A percentile compares a stretch with the other conserved stretches of the same genome.
phyloP scores from a whole-genome alignment of 2,797 vertebrate species.

The Chelon auratus region DNA sequence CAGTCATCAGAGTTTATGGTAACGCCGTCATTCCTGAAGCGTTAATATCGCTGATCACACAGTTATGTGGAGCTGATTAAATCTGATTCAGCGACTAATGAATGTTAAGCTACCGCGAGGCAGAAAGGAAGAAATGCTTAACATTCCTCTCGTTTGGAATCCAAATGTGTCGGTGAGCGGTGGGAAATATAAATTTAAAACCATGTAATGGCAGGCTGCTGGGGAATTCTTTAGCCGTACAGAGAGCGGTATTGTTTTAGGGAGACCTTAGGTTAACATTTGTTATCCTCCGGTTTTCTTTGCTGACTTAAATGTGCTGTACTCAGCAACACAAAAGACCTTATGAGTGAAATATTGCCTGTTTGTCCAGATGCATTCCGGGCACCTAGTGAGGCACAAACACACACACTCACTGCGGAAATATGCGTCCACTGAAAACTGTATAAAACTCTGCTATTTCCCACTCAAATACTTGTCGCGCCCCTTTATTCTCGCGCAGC shows the following conservation, averaged over 20 bases:
- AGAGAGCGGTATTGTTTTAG: constrained; percentile 69
- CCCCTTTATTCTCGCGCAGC: constrained; percentile 16
- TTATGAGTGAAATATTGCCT: constrained; percentile 72
- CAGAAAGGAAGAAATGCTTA: constrained; percentile 49
- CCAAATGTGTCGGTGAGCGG: constrained; percentile 50
- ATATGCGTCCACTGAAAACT: constrained; percentile 51
- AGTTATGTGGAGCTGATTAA: constrained; percentile 55
- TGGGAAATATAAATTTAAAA: constrained; percentile 67
- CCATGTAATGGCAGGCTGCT: constrained; percentile 62
- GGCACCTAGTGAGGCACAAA: constrained; percentile 63
- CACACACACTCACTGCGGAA: constrained; percentile 44
- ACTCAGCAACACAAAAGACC: constrained; percentile 63
- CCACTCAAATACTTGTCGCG: constrained; percentile 28
- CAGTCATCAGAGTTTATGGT: constrained; percentile 62
- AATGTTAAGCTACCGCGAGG: constrained; percentile 43
- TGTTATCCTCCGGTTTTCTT: constrained; percentile 65
- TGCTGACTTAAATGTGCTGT: constrained; percentile 62
- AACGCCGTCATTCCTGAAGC: constrained; percentile 64
- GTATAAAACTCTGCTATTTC: constrained; percentile 34
- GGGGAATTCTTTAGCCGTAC: constrained; percentile 57
- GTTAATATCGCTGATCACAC: constrained; percentile 58
- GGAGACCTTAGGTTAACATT: constrained; percentile 66
- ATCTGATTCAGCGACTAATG: constrained; percentile 52
- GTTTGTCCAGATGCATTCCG: constrained; percentile 71
- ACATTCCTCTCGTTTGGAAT: constrained; percentile 68